These are phyloP conservation scores for Archaeoteleia sp. DNA, from an alignment of 2,888 invertebrate genomes.

Conservation along the genomic window DNA sequence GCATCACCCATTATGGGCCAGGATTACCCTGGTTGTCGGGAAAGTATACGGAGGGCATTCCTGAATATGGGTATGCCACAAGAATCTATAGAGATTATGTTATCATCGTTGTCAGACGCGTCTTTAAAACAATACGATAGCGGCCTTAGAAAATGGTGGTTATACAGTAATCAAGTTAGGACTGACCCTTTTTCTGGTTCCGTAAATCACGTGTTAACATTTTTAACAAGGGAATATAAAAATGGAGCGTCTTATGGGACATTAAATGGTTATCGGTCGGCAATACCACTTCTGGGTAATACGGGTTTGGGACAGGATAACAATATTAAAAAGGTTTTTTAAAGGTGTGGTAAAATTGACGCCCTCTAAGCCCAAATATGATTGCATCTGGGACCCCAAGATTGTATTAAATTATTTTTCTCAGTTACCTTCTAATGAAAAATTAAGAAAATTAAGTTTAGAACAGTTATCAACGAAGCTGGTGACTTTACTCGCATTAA, in stretches of 20 bases:
- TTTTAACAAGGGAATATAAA: constrained; percentile 8
- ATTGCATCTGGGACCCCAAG: constrained; percentile 27
- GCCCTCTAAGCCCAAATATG: constrained; percentile 27
- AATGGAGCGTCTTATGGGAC: background rate
- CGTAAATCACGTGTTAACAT: background rate
- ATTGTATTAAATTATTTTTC: constrained; percentile 21
- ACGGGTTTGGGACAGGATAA: constrained; percentile 10
- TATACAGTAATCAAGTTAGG: constrained; percentile 11
- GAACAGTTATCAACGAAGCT: constrained; percentile 17
- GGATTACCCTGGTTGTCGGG: constrained; percentile 13
- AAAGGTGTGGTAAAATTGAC: constrained; percentile 17
- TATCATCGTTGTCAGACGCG: constrained; percentile 21
- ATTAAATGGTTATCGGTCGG: constrained; percentile 29
- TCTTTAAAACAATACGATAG: constrained; percentile 34
- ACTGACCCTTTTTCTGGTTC: constrained; percentile 3
- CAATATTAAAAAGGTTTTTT: constrained; percentile 24
- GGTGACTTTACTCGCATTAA: constrained; percentile 14
- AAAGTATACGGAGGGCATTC: background rate
- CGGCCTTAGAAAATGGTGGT: constrained; percentile 40
- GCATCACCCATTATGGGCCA: constrained; percentile 7
- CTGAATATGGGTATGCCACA: constrained; percentile 16
- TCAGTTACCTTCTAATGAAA: constrained; percentile 1
- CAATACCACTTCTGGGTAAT: constrained; percentile 17
- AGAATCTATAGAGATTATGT: constrained; percentile 12
- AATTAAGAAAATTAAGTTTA: constrained; percentile 10